Conservation (phyloP, 30 jellyfish, hydroid and myxozoan species). For the Chrysaora quinquecirrha region DNA sequence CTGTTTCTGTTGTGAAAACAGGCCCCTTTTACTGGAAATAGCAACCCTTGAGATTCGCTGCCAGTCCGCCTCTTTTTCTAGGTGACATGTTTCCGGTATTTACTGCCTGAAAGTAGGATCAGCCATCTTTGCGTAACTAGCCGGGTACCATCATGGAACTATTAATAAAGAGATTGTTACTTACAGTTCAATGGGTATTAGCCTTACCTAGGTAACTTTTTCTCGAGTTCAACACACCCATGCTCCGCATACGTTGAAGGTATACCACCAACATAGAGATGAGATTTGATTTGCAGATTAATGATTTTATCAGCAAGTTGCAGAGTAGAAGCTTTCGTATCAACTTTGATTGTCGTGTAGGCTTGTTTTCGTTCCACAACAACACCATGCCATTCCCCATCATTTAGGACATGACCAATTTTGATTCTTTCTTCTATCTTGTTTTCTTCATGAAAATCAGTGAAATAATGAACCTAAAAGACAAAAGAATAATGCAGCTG, state of each 20-base stretch:
- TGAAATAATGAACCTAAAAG: constrained; percentile 46
- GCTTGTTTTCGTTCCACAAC: constrained; percentile 43
- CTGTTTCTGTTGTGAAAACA: too few species aligned
- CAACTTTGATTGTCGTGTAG: constrained; percentile 28
- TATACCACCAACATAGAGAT: constrained; percentile 58
- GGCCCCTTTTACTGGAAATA: too few species aligned
- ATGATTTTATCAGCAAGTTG: constrained; percentile 33
- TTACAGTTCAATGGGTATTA: too few species aligned
- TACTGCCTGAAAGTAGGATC: too few species aligned
- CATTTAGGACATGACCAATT: constrained; percentile 35
- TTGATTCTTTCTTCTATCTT: constrained; percentile 40
- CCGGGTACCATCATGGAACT: too few species aligned
- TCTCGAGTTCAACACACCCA: constrained; percentile 12
- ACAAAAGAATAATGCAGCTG: too few species aligned
- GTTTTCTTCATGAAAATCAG: constrained; percentile 50
- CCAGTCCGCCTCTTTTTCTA: too few species aligned
- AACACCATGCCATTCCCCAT: constrained; percentile 63
- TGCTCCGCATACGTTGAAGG: constrained; percentile 29
- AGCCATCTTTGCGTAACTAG: too few species aligned
- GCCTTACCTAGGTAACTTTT: constrained; percentile 36
- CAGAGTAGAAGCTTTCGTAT: constrained; percentile 23
- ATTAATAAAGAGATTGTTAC: too few species aligned
- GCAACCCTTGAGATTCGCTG: too few species aligned
- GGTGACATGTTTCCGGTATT: too few species aligned
- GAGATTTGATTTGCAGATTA: constrained; percentile 31